Evolutionary conservation across 2,888 invertebrate genomes (phyloP), one percentile per base, ranked within the genome.

Genomic region (Elysia crispata): DNA sequence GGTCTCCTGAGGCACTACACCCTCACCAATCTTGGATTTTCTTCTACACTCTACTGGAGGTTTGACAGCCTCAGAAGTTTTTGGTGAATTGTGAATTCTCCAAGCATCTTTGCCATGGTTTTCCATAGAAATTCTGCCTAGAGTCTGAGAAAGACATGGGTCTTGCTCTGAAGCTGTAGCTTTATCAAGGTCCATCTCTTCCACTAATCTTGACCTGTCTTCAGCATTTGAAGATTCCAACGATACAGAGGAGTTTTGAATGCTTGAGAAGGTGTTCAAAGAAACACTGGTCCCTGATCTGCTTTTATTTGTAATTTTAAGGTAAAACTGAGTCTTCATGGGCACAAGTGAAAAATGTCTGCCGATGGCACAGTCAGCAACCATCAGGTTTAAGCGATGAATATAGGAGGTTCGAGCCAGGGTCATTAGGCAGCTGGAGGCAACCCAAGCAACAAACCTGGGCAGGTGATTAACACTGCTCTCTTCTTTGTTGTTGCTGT

Each of bases 371-470:
- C 67, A 76, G 18, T 76, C 57, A 57, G 75, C 66, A n/a, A 25
- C 70, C 28, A 76, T 67, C 28, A 80, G 49, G 41, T 80, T 76
- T 23, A 80, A 33, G 18, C 50, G 69, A 15, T 80, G 60, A n/a
- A 80, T 75, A n/a, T 70, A 28, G 54, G 75, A 60, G 11, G 75
- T 75, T 1, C 80, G 57, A 15, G 80, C 80, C n/a, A 80, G 33
- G 60, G 80, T 76, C 18, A 80, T 69, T 49, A 80, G 66, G 8
- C 75, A 76, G 20, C 76, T 69, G 0, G 80, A 80, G 0, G 74
- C 80, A 5, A 80, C 69, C 75, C 76, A 75, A 5, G 76, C 76
- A 20, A 69, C 73, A 54, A 76, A 80, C 23, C 76, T 70, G 0
- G 28, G 54, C 30, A 80, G 69, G 20, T 70, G 57, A 23, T 23